A percentile compares a stretch with the other conserved stretches of the same genome.
Evolutionary conservation across 2,888 invertebrate species (phyloP).

Genomic region (Drosophila niveifrons): DNA sequence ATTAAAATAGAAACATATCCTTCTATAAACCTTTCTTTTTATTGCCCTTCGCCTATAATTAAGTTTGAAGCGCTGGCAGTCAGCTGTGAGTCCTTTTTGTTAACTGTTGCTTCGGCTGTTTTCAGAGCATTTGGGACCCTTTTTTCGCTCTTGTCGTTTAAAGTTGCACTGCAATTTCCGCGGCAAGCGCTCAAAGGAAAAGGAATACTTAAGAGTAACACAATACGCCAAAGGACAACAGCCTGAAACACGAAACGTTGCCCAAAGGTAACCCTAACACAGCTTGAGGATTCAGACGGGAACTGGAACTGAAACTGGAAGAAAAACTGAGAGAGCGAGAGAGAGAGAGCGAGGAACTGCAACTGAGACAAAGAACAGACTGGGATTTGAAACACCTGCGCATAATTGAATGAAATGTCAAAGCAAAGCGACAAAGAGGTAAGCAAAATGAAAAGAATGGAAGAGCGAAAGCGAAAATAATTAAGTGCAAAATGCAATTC

Average conservation of each 20-base stretch:
- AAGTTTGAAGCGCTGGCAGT: neutral
- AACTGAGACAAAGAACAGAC: neutral
- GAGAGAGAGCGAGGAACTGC: neutral
- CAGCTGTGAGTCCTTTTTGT: neutral
- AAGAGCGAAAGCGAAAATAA: conserved; percentile 21
- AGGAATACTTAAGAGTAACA: conserved; percentile 51
- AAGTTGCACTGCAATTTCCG: conserved; percentile 58
- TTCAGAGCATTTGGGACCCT: neutral
- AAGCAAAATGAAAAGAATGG: conserved; percentile 41
- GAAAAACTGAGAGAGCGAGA: neutral
- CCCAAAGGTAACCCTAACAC: conserved; percentile 4
- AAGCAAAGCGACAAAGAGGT: conserved; percentile 65
- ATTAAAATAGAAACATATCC: neutral
- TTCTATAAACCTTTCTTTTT: neutral
- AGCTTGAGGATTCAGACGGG: conserved; percentile 5
- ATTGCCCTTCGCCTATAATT: neutral
- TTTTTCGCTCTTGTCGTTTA: conserved; percentile 8
- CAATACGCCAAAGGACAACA: conserved; percentile 63
- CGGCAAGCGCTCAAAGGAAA: conserved; percentile 12
- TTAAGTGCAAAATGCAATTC: conserved; percentile 61
- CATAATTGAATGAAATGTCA: conserved; percentile 76
- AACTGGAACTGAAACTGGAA: conserved; percentile 6
- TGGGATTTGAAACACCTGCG: conserved; percentile 58
- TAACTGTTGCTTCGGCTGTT: neutral
- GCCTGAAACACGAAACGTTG: conserved; percentile 63